These are phyloP conservation scores for Muscina levida DNA, from an alignment of 2,888 invertebrate species.

Conservation along the genomic window DNA sequence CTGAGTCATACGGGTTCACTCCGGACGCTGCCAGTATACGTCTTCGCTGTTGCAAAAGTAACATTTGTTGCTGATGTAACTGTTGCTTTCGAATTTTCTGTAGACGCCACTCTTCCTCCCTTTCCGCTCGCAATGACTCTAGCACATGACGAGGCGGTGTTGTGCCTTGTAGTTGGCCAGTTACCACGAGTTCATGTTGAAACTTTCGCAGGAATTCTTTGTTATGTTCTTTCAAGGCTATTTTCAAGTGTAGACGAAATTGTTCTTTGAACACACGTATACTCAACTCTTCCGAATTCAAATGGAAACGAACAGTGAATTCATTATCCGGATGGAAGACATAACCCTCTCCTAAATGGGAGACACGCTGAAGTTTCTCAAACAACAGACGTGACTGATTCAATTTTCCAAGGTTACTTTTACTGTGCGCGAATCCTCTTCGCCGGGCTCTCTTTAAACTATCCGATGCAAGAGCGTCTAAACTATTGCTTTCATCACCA, in stretches of 20 bases:
- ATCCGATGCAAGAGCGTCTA: conserved; percentile 52
- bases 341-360: conserved; percentile 74
- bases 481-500: conserved; percentile 68
- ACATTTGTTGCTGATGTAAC: conserved; percentile 58
- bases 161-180: conserved; percentile 74
- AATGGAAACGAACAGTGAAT: conserved; percentile 76
- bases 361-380: conserved; percentile 48
- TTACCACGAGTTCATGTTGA: conserved; percentile 76
- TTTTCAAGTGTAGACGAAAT: conserved; percentile 76
- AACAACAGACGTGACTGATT: conserved; percentile 45
- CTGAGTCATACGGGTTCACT: conserved; percentile 72
- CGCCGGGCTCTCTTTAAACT: conserved; percentile 49
- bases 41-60: conserved; percentile 64
- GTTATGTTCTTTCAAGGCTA: conserved; percentile 76
- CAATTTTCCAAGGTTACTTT: conserved; percentile 46
- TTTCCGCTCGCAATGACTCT: conserved; percentile 71
- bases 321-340: conserved; percentile 76
- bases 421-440: conserved; percentile 37
- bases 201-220: conserved; percentile 78
- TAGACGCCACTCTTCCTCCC: conserved; percentile 73
- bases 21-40: conserved; percentile 57
- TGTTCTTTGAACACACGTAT: conserved; percentile 78
- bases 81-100: conserved; percentile 68
- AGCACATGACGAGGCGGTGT: conserved; percentile 75
- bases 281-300: conserved; percentile 77